A percentile compares a stretch with the other conserved stretches of the same genome.
phyloP scores from a whole-genome alignment of 2,113 vertebrate species.

The Echinops telfairi region DNA sequence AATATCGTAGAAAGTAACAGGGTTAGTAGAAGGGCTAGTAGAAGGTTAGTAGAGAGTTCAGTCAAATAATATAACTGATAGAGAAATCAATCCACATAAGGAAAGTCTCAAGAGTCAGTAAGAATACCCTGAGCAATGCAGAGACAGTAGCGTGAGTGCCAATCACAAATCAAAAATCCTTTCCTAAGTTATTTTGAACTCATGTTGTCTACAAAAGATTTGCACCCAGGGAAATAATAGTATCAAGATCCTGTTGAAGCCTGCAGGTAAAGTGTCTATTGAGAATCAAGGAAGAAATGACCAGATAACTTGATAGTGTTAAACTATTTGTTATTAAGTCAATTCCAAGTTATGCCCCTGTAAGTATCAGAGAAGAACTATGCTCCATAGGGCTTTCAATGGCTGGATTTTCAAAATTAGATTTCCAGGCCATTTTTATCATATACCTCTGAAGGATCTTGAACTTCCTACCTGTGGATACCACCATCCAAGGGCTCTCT shows the following conservation, averaged over 20 bases:
- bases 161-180: background rate
- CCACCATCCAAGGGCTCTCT: background rate
- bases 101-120: background rate
- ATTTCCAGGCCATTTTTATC: background rate
- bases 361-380: background rate
- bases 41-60: background rate
- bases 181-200: background rate
- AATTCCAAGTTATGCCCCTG: background rate
- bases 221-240: background rate
- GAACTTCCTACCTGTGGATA: background rate
- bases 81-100: background rate
- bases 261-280: background rate
- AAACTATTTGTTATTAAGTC: background rate
- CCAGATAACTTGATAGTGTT: background rate
- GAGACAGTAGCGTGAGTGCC: background rate
- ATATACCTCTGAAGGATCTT: too few species aligned
- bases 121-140: background rate
- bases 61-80: background rate
- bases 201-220: conserved; percentile 27
- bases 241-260: background rate
- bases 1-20: background rate
- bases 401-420: background rate
- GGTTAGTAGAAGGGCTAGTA: background rate
- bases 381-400: background rate
- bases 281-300: background rate